A percentile compares a stretch with the other conserved stretches of the same genome.
Evolutionary conservation across 2,113 vertebrate species (phyloP).

Genomic region (Colius striatus): DNA sequence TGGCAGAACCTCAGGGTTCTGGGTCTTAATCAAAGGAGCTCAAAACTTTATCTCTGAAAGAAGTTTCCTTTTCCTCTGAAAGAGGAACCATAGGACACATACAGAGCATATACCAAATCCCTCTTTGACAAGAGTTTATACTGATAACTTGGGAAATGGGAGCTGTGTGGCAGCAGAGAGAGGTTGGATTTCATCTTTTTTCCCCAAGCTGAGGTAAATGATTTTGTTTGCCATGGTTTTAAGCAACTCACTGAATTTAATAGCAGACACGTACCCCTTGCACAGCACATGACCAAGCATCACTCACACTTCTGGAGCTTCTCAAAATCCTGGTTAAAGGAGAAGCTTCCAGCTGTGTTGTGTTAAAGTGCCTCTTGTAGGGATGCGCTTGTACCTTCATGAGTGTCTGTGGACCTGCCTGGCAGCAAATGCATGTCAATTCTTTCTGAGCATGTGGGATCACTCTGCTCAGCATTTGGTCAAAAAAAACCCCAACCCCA

Average conservation of each 20-base stretch:
- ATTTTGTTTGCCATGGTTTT: not conserved
- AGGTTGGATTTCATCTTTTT: not conserved
- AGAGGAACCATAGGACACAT: not conserved
- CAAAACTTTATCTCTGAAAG: not conserved
- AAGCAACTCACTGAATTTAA: not conserved
- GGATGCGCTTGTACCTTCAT: not conserved
- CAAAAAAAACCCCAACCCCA: fast-evolving
- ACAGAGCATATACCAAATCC: not conserved
- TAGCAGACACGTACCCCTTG: not conserved
- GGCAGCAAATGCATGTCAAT: not conserved
- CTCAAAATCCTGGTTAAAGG: not conserved
- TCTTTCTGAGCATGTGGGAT: not conserved
- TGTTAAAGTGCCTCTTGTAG: not conserved
- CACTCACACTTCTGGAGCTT: not conserved
- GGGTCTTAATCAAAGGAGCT: not conserved
- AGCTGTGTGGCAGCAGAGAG: not conserved
- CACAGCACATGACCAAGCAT: fast-evolving
- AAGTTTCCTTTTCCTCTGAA: too few relatives aligned
- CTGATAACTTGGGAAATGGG: not conserved
- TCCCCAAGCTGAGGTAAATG: not conserved
- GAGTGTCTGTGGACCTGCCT: not conserved
- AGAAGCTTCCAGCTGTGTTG: not conserved
- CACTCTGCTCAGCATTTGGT: not conserved
- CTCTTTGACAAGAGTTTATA: not conserved
- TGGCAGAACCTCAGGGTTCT: not conserved